Percentiles rank a stretch among this genome's conserved stretches.
phyloP scores from a whole-genome alignment of 2,113 vertebrate genomes.

The Ciconia maguari region DNA sequence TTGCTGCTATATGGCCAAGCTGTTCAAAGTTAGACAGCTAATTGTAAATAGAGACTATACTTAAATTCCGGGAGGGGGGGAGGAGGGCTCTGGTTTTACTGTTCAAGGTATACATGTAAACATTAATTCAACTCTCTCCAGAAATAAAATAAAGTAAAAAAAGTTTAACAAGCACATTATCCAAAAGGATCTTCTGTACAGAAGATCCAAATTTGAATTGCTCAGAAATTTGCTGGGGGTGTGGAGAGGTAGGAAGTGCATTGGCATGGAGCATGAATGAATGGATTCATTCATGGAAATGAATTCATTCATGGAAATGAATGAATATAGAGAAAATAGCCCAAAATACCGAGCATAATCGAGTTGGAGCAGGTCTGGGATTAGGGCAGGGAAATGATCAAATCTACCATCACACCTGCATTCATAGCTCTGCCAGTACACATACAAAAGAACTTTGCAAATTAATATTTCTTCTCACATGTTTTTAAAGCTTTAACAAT shows the following conservation, averaged over 20 bases:
- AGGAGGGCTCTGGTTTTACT: background rate
- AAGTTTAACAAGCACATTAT: background rate
- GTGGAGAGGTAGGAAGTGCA: background rate
- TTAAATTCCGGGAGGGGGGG: background rate
- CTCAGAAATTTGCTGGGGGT: background rate
- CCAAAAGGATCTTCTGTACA: background rate
- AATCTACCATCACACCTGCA: background rate
- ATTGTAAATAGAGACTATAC: background rate
- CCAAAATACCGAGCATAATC: background rate
- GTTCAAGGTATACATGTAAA: background rate
- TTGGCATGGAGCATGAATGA: background rate
- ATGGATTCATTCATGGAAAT: no score
- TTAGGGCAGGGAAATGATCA: background rate
- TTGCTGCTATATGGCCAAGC: background rate
- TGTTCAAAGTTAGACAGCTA: background rate
- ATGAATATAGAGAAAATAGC: background rate
- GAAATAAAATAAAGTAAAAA: background rate
- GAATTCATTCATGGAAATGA: background rate
- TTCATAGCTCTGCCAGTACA: background rate
- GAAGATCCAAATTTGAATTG: background rate
- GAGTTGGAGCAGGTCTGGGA: background rate
- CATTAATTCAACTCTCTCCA: background rate
- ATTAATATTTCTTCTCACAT: background rate
- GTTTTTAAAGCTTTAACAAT: background rate
- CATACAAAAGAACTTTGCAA: background rate